A percentile compares a stretch with the other conserved stretches of the same genome.
phyloP scores from a whole-genome alignment of 2,113 vertebrate species.

The Python bivittatus region DNA sequence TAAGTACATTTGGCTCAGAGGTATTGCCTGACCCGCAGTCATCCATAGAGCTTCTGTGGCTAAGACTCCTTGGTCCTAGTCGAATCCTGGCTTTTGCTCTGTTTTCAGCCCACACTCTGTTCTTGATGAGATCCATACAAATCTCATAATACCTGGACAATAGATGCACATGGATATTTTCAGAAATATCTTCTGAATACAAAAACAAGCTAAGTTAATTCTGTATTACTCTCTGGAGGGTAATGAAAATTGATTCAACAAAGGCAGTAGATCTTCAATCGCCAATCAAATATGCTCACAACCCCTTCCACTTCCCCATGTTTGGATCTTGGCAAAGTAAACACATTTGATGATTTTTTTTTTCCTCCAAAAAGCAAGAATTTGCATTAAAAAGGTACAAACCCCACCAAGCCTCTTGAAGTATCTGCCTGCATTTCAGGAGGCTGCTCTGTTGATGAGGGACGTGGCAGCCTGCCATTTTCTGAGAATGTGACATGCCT shows the following conservation, averaged over 20 bases:
- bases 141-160: neutral
- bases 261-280: neutral
- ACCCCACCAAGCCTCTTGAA: neutral
- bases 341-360: neutral
- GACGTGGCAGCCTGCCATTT: constrained; percentile 5
- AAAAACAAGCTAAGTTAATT: neutral
- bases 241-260: neutral
- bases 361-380: neutral
- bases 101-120: neutral
- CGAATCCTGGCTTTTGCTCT: neutral
- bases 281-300: neutral
- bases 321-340: neutral
- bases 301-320: neutral
- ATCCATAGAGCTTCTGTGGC: too few relatives aligned
- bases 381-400: neutral
- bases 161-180: neutral
- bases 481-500: neutral
- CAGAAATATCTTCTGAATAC: neutral
- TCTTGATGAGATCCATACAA: neutral
- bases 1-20: too few relatives aligned
- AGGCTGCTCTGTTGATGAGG: neutral
- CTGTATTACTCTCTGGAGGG: neutral
- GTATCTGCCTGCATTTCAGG: neutral
- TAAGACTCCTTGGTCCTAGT: too few relatives aligned
- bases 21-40: too few relatives aligned